Evolutionary conservation across 1,140 invertebrate genomes (phyloP).

Genomic region (Drosophila ohnishii): DNA sequence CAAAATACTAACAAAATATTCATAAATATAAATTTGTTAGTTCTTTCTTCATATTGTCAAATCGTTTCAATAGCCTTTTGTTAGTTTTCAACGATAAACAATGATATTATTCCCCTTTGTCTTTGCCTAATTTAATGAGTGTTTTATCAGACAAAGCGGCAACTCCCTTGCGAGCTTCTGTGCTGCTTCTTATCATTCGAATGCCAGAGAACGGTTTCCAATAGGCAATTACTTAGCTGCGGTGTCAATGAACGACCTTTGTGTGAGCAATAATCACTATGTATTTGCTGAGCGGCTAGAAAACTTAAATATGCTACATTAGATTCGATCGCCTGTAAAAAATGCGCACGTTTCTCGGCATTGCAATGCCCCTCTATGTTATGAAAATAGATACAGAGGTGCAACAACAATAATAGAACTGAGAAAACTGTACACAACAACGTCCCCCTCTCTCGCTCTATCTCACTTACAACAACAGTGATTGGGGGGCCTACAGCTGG

Average conservation of each 20-base stretch:
- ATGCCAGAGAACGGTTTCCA: slow-evolving; percentile 30
- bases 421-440: slow-evolving; percentile 71
- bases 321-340: slow-evolving; percentile 35
- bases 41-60: too few species aligned
- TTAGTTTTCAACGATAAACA: background rate
- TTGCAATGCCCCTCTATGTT: slow-evolving; percentile 53
- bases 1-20: too few species aligned
- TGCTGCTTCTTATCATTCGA: slow-evolving; percentile 44
- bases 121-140: background rate
- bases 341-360: slow-evolving; percentile 58
- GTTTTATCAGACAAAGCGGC: slow-evolving; percentile 20
- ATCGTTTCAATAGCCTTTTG: background rate
- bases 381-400: slow-evolving; percentile 24
- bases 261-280: slow-evolving; percentile 22
- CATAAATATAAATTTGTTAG: too few species aligned
- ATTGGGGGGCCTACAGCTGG: slow-evolving; percentile 53
- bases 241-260: slow-evolving; percentile 78
- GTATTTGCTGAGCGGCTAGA: slow-evolving; percentile 30
- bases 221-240: slow-evolving; percentile 20
- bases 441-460: background rate
- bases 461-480: slow-evolving; percentile 38
- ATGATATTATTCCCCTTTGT: background rate
- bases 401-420: slow-evolving; percentile 50
- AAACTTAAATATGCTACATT: slow-evolving; percentile 45
- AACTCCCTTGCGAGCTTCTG: background rate